Base-by-base conservation (phyloP, 2,797 vertebrate genomes). In the Botia almorhae region DNA sequence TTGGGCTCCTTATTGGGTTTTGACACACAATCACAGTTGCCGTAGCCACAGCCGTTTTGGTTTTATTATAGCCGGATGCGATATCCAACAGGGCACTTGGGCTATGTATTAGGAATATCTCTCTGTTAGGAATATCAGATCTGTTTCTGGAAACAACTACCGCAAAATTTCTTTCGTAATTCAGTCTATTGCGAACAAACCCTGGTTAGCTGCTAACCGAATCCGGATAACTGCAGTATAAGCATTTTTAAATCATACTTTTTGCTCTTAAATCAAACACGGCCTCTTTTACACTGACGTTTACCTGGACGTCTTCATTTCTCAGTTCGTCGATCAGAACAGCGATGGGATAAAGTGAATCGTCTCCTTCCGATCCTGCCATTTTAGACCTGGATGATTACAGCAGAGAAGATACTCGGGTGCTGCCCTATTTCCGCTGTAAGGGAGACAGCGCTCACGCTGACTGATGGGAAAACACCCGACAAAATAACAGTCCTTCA, bases 311-410 rank as follows among this genome's bases (percentile, higher is more conserved):
- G 69, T 96, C 95, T 73, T 96, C 95, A 80, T 96, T 96, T 72
- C 95, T 92, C 85, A 96, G 90, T 84, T 96, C 95, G 39, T 96
- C 95, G 76, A 96, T 96, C 51, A 96, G 92, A 87, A 96, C 95
- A 0, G 95, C 95, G 83, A 96, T 96, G 50, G 95, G 95, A 87
- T 96, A 96, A 12, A 96, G 93, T 78, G 95, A 96, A 72, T 96
- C 95, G 84, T 96, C 95, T 91, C 95, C 94, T 83, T 95, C 95
- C 71, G 95, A 94, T 92, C 94, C 95, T 84, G 95, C 95, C 95
- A 96, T 96, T 93, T 94, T 94, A 90, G 89, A 91, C 83, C 80
- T 69, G 87, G 75, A 82, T 87, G 82, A 51, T 50, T 36, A 65
- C 76, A 84, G 83, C 83, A 78, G 74, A 61, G 69, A 23, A 51